Evolutionary conservation across 2,113 vertebrate species (phyloP).

Genomic region (Oncorhynchus keta): DNA sequence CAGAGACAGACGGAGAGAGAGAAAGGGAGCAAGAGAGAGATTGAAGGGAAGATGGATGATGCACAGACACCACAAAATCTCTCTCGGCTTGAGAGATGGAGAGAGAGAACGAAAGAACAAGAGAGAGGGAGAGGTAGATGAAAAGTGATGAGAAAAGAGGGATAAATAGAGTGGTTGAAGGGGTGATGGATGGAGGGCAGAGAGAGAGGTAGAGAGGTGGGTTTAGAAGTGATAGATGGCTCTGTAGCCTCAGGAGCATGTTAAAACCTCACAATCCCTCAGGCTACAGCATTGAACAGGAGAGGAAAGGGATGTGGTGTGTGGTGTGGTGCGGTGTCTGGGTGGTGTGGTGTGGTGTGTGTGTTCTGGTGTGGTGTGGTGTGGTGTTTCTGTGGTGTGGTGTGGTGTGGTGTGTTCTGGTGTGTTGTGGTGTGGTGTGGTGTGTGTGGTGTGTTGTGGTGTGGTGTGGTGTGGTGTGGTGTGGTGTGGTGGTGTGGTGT

Average conservation of each 20-base stretch:
- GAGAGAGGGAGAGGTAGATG: not conserved
- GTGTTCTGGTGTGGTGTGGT: too few species aligned
- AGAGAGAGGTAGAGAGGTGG: constrained; percentile 9
- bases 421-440: too few species aligned
- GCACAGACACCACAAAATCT: not conserved
- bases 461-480: too few species aligned
- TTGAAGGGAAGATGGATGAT: not conserved
- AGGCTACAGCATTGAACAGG: not conserved
- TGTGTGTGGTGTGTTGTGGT: too few species aligned
- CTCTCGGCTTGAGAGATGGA: not conserved
- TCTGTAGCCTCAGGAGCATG: not conserved
- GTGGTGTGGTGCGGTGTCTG: not conserved
- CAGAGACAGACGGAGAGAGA: too few species aligned
- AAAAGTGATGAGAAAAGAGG: constrained; percentile 3
- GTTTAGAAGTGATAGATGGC: not conserved
- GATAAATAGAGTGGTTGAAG: not conserved
- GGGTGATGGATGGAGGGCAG: constrained; percentile 4
- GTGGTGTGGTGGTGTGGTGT: too few species aligned
- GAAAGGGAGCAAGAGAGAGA: too few species aligned
- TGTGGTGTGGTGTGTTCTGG: too few species aligned
- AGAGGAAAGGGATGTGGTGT: not conserved
- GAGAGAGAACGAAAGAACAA: too few species aligned
- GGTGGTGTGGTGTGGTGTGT: too few species aligned
- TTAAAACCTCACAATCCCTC: not conserved
- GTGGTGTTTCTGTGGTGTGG: too few species aligned